Conservation (phyloP, 2,888 invertebrate genomes). For the Platycheirus albimanus region DNA sequence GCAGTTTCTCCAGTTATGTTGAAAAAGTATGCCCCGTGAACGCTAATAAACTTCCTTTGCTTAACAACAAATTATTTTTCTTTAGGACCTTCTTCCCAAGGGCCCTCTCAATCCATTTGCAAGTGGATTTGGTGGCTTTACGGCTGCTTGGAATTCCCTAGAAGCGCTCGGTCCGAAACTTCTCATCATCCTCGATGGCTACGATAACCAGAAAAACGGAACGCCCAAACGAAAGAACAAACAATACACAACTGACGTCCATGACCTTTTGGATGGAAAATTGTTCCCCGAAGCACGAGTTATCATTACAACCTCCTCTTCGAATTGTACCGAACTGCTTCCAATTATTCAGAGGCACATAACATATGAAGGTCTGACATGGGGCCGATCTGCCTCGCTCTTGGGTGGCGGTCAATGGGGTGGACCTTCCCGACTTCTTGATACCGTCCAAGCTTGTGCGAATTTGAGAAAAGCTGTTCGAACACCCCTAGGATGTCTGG, state of each 20-base stretch:
- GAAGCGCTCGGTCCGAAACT: constrained; percentile 83
- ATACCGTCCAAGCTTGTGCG: constrained; percentile 82
- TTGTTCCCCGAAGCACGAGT: constrained; percentile 84
- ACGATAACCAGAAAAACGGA: constrained; percentile 81
- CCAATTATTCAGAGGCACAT: constrained; percentile 83
- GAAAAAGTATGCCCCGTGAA: constrained; percentile 76
- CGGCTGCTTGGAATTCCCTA: constrained; percentile 83
- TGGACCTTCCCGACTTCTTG: constrained; percentile 82
- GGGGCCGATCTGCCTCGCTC: constrained; percentile 83
- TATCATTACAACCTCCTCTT: constrained; percentile 83
- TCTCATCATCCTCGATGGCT: constrained; percentile 84
- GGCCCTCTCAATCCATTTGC: constrained; percentile 78
- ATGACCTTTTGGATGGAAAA: constrained; percentile 84
- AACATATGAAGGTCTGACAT: constrained; percentile 83
- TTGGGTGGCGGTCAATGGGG: constrained; percentile 83
- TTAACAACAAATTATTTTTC: constrained; percentile 5
- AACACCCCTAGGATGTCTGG: constrained; percentile 84
- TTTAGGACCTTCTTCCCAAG: constrained; percentile 83
- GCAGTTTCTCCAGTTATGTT: constrained; percentile 79
- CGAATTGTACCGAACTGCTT: constrained; percentile 80
- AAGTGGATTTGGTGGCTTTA: constrained; percentile 78
- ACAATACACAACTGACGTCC: constrained; percentile 82
- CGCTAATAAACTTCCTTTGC: no score
- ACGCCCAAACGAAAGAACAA: constrained; percentile 77
- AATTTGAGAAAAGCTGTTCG: constrained; percentile 82